phyloP scores from a whole-genome alignment of 2,888 invertebrate genomes.

The Chymomyza amoena region DNA sequence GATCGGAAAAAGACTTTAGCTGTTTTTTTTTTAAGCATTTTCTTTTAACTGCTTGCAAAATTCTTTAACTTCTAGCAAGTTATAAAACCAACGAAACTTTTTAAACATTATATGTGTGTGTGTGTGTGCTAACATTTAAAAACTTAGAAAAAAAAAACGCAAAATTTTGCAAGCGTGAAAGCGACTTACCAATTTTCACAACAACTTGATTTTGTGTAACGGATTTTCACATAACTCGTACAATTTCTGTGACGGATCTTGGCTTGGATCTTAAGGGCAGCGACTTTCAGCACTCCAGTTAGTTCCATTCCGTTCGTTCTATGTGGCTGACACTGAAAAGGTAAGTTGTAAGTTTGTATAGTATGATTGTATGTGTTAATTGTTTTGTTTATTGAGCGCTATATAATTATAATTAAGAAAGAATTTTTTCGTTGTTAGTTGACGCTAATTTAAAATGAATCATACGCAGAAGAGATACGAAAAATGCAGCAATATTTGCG shows the following conservation, averaged over 20 bases:
- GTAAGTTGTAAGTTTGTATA: slow-evolving; percentile 18
- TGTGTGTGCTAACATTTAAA: not conserved
- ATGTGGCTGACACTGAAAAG: slow-evolving; percentile 22
- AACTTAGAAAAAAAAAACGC: slow-evolving; percentile 7
- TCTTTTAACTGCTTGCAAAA: too few relatives aligned
- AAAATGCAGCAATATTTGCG: too few relatives aligned
- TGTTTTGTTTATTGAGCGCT: not conserved
- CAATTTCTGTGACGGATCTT: slow-evolving; percentile 31
- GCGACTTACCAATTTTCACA: slow-evolving; percentile 53
- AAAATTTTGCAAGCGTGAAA: slow-evolving; percentile 42
- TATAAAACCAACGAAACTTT: too few relatives aligned
- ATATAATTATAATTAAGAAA: not conserved
- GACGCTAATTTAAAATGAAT: not conserved
- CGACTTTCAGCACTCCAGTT: not conserved
- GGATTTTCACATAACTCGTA: slow-evolving; percentile 41
- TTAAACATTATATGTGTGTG: not conserved
- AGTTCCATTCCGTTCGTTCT: slow-evolving; percentile 37
- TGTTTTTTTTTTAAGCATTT: too few relatives aligned
- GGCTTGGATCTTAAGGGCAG: slow-evolving; percentile 11
- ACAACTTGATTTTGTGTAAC: slow-evolving; percentile 49
- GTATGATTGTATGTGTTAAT: not conserved
- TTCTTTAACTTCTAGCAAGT: too few relatives aligned
- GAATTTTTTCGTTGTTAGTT: not conserved
- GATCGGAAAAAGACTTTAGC: too few relatives aligned
- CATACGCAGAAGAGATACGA: not conserved